Percentiles rank a stretch among this genome's conserved stretches.
Evolutionary conservation across 2,113 vertebrate species (phyloP).

Genomic region (Nicator chloris): DNA sequence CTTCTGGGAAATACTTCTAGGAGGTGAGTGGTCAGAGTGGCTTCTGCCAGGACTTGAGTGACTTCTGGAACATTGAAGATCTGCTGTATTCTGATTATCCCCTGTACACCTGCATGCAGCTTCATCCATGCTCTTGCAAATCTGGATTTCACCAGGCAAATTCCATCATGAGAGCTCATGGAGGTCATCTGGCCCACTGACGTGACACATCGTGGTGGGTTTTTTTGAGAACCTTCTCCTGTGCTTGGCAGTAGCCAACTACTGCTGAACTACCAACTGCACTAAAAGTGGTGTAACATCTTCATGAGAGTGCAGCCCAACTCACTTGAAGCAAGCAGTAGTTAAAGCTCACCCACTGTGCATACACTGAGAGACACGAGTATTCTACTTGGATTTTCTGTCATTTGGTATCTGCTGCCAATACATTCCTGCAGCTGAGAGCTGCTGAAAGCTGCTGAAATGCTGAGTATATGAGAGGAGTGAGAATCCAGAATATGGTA

Average conservation of each 20-base stretch:
- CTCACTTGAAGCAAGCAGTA: background rate
- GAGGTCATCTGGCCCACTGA: background rate
- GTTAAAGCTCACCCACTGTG: too few species aligned
- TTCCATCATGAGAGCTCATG: background rate
- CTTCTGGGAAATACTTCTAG: background rate
- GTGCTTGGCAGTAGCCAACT: background rate
- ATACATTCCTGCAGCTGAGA: background rate
- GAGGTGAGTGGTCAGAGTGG: background rate
- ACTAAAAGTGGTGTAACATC: background rate
- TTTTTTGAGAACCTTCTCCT: background rate
- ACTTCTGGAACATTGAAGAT: background rate
- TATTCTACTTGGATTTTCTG: background rate
- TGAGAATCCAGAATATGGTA: background rate
- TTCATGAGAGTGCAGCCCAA: background rate
- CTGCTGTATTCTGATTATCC: background rate
- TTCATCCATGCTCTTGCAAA: background rate
- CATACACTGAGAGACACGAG: background rate
- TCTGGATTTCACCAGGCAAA: background rate
- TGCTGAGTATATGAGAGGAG: background rate
- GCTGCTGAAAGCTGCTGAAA: background rate
- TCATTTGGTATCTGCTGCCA: background rate
- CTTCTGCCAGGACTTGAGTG: background rate
- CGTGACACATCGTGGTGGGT: rapidly evolving
- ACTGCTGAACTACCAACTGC: background rate
- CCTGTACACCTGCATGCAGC: background rate